phyloP scores from a whole-genome alignment of 2,113 vertebrate species.

The Chroicocephalus ridibundus region DNA sequence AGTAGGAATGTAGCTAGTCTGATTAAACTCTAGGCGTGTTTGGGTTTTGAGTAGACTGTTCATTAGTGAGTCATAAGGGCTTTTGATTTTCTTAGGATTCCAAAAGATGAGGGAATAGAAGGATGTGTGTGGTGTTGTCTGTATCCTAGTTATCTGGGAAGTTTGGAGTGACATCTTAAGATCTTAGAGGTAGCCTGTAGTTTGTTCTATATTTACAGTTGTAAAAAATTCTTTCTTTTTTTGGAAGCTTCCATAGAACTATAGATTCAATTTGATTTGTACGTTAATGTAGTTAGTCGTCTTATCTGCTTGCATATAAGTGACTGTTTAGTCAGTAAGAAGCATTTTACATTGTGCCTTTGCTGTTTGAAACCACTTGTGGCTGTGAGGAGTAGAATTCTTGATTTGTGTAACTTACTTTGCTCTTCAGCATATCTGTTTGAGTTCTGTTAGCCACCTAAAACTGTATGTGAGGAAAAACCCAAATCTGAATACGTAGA shows the following conservation, averaged over 20 bases:
- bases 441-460: not conserved
- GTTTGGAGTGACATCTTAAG: not conserved
- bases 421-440: not conserved
- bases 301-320: not conserved
- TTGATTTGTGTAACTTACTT: not conserved
- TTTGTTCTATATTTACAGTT: not conserved
- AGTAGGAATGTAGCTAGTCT: not conserved
- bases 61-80: not conserved
- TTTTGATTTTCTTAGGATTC: not conserved
- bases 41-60: not conserved
- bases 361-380: not conserved
- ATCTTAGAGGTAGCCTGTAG: not conserved
- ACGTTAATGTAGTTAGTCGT: not conserved
- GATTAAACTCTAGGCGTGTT: not conserved
- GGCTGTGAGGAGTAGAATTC: not conserved
- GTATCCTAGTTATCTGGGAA: not conserved
- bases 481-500: not conserved
- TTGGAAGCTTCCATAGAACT: not conserved
- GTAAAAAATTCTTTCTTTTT: not conserved
- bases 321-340: not conserved
- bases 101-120: not conserved
- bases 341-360: not conserved
- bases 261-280: not conserved
- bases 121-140: not conserved
- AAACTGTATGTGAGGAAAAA: not conserved